These are phyloP conservation scores for Ostrea denselamellosa DNA, from an alignment of 1,140 invertebrate genomes.

Conservation along the genomic window DNA sequence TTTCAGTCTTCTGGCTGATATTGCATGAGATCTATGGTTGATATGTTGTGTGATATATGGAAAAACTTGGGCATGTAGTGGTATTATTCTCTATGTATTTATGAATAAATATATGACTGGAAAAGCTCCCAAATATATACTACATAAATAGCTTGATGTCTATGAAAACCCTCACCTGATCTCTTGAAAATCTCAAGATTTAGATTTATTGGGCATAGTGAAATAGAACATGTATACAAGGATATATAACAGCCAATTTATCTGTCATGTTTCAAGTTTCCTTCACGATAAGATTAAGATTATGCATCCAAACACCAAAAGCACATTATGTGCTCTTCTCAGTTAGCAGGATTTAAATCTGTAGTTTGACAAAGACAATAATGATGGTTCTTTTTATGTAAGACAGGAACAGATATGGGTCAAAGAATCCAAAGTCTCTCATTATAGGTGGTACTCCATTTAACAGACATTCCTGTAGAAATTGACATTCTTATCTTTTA, in stretches of 20 bases:
- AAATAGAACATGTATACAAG: background rate
- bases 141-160: too few species aligned
- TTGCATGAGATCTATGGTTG: too few species aligned
- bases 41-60: too few species aligned
- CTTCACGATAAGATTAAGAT: slow-evolving; percentile 4
- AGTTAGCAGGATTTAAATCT: slow-evolving; percentile 7
- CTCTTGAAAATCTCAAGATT: too few species aligned
- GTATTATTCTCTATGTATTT: too few species aligned
- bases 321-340: background rate
- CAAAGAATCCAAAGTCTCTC: background rate
- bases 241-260: background rate
- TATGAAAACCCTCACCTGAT: too few species aligned
- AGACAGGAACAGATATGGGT: slow-evolving; percentile 17
- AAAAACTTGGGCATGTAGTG: too few species aligned
- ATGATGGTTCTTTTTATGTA: background rate
- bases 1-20: too few species aligned
- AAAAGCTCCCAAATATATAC: too few species aligned
- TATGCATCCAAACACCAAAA: background rate
- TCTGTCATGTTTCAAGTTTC: background rate
- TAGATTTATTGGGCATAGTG: too few species aligned
- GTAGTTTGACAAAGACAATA: background rate
- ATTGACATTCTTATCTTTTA: slow-evolving; percentile 14
- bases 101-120: too few species aligned
- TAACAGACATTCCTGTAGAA: slow-evolving; percentile 19
- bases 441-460: background rate